Percentiles rank a stretch among this genome's conserved stretches.
Conservation (phyloP, 2,888 invertebrate genomes). For the Cryptocephalus moraei region DNA sequence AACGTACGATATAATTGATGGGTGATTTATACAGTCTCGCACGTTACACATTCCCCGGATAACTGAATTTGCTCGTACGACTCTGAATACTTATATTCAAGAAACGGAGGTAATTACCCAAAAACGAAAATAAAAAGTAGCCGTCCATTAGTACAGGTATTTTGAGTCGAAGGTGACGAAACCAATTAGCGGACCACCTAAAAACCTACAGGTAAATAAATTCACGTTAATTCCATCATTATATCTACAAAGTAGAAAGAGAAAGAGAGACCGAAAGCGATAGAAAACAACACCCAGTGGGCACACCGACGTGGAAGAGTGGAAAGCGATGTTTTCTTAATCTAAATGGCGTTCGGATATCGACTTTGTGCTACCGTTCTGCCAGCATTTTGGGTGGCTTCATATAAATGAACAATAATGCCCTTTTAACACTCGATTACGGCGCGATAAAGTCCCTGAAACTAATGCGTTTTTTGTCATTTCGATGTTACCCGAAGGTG, state of each 20-base stretch:
- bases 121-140: too few relatives aligned
- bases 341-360: conserved; percentile 25
- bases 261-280: conserved; percentile 7
- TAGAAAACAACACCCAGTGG: conserved; percentile 14
- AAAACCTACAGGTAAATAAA: conserved; percentile 8
- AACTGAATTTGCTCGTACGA: too few relatives aligned
- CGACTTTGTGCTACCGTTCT: conserved; percentile 22
- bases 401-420: conserved; percentile 25
- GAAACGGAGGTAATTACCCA: too few relatives aligned
- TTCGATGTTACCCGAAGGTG: background rate
- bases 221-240: background rate
- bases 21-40: too few relatives aligned
- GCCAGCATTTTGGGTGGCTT: conserved; percentile 25
- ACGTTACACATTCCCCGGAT: too few relatives aligned
- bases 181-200: conserved; percentile 15
- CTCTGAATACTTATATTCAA: too few relatives aligned
- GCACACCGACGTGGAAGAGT: conserved; percentile 23
- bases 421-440: conserved; percentile 25
- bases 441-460: conserved; percentile 10
- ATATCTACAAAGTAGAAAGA: conserved; percentile 4
- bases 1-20: too few relatives aligned
- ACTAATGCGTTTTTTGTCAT: conserved; percentile 12
- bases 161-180: conserved; percentile 7
- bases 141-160: too few relatives aligned
- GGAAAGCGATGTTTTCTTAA: conserved; percentile 26